Conservation (phyloP, 2,888 invertebrate species). For the Machimus atricapillus region DNA sequence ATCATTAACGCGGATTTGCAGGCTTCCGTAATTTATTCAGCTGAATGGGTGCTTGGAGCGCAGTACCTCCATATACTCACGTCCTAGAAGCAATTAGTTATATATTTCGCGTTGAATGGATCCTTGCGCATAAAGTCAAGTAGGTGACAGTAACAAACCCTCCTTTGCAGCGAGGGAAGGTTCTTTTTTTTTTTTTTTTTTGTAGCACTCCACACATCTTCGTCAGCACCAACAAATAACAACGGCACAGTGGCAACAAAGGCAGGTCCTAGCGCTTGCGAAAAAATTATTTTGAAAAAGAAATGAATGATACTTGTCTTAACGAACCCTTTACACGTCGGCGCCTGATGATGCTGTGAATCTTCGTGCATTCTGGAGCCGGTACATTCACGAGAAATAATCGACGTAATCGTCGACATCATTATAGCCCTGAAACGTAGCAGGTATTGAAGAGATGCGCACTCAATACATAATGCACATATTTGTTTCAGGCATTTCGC, state of each 20-base stretch:
- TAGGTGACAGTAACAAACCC: constrained; percentile 23
- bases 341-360: neutral
- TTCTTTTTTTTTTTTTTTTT: neutral
- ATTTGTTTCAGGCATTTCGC: neutral
- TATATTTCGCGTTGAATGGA: constrained; percentile 3
- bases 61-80: neutral
- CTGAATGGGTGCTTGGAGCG: neutral
- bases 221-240: neutral
- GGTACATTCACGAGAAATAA: neutral
- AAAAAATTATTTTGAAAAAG: constrained; percentile 14
- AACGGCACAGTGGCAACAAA: constrained; percentile 1
- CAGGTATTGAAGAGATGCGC: neutral
- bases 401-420: neutral
- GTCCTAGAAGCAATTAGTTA: constrained; percentile 19
- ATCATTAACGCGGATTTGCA: constrained; percentile 2
- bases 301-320: constrained; percentile 36
- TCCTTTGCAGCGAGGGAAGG: neutral
- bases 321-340: constrained; percentile 31
- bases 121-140: constrained; percentile 10
- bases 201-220: neutral
- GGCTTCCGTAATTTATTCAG: constrained; percentile 5
- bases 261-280: neutral
- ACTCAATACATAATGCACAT: neutral
- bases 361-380: neutral
- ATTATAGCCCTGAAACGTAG: neutral